Conservation (phyloP, 2,113 vertebrate genomes). For the Herpailurus yagouaroundi region DNA sequence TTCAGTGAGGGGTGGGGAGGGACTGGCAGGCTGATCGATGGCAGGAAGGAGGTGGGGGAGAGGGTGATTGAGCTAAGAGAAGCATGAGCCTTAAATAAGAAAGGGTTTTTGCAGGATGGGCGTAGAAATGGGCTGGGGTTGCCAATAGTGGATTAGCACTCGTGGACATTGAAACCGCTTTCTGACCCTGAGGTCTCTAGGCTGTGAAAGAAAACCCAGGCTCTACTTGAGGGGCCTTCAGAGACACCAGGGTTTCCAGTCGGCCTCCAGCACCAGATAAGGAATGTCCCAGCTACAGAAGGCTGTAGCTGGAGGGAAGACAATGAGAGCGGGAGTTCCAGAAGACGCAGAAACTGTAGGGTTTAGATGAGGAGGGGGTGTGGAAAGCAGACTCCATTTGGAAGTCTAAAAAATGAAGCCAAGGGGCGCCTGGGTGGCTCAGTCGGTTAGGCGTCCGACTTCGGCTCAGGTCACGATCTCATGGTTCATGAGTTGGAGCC, state of each 20-base stretch:
- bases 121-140: neutral
- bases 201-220: neutral
- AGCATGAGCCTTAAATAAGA: neutral
- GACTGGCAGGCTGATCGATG: neutral
- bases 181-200: neutral
- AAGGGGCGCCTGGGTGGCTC: neutral
- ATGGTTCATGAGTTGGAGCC: neutral
- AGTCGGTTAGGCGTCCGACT: neutral
- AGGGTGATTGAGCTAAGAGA: neutral
- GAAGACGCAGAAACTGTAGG: neutral
- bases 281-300: neutral
- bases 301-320: neutral
- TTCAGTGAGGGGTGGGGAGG: neutral
- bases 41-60: neutral
- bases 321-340: neutral
- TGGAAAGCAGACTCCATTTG: neutral
- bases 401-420: neutral
- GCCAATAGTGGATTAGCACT: neutral
- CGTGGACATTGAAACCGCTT: neutral
- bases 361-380: neutral
- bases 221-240: neutral
- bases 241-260: neutral
- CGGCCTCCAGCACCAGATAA: neutral
- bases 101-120: neutral
- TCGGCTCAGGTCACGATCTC: neutral